Conservation (phyloP, 2,888 invertebrate genomes). For the Nephrocerus scutellatus region DNA sequence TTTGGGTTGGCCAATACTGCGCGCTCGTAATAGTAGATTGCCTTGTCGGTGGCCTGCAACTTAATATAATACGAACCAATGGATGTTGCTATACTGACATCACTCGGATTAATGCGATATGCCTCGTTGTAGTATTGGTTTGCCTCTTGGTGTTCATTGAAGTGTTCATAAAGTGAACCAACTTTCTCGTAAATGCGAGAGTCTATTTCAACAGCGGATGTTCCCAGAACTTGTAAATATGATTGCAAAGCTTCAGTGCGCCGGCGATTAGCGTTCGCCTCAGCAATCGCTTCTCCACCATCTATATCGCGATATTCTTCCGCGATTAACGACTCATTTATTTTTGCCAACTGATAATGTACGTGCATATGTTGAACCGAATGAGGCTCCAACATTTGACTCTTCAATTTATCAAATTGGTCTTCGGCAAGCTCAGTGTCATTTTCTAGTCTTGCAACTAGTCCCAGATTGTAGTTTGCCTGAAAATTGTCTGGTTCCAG, state of each 20-base stretch:
- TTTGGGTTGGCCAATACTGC: constrained; percentile 69
- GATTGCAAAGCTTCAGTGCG: constrained; percentile 58
- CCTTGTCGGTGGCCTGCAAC: constrained; percentile 82
- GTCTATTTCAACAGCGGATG: constrained; percentile 78
- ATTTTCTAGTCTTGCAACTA: constrained; percentile 49
- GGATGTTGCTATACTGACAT: constrained; percentile 71
- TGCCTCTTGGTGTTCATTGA: constrained; percentile 87
- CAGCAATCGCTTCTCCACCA: too few relatives aligned
- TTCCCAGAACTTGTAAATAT: constrained; percentile 68
- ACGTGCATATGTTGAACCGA: constrained; percentile 50
- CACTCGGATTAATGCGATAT: constrained; percentile 43
- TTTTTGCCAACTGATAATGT: constrained; percentile 68
- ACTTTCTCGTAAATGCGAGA: constrained; percentile 81
- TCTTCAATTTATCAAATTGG: constrained; percentile 66
- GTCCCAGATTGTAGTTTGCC: constrained; percentile 74
- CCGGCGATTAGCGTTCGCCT: constrained; percentile 6
- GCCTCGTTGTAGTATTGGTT: constrained; percentile 46
- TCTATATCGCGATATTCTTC: too few relatives aligned
- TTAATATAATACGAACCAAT: constrained; percentile 84
- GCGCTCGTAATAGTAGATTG: constrained; percentile 72
- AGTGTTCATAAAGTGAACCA: constrained; percentile 81
- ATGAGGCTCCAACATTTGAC: constrained; percentile 34
- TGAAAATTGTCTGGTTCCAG: constrained; percentile 77
- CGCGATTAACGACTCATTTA: constrained; percentile 64
- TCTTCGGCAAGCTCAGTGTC: constrained; percentile 69